These are phyloP conservation scores for Sycobia sp. DNA, from an alignment of 1,140 invertebrate species.

Conservation along the genomic window DNA sequence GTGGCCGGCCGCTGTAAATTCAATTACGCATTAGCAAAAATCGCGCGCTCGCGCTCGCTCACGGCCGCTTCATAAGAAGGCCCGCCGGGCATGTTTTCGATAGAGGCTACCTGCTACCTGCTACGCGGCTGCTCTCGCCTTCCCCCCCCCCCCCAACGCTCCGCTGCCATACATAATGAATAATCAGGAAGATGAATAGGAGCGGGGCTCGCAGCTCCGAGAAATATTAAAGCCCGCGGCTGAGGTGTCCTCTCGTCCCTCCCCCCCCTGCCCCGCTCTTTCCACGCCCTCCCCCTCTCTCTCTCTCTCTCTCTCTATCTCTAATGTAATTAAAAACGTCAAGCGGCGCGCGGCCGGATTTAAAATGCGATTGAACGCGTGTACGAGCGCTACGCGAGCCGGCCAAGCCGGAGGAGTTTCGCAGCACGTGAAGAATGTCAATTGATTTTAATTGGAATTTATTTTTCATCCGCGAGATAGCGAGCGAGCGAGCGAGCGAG, in stretches of 20 bases:
- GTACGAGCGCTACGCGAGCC: neutral
- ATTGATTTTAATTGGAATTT: conserved; percentile 38
- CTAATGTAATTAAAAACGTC: conserved; percentile 38
- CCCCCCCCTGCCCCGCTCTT: too few species aligned
- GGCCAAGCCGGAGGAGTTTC: neutral
- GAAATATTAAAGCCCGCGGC: conserved; percentile 30
- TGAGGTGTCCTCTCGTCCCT: conserved; percentile 29
- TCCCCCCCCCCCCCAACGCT: too few species aligned
- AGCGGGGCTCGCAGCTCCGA: neutral
- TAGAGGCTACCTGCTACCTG: conserved; percentile 27
- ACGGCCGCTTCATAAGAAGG: conserved; percentile 4
- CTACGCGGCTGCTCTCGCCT: too few species aligned
- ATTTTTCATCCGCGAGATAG: conserved; percentile 24
- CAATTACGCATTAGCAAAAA: conserved; percentile 59
- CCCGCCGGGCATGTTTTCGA: conserved; percentile 46
- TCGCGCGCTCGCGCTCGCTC: conserved; percentile 25
- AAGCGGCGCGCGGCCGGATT: conserved; percentile 12
- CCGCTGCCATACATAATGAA: conserved; percentile 34
- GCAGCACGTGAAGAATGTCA: conserved; percentile 21
- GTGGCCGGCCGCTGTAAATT: conserved; percentile 57
- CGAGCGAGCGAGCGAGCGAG: too few species aligned
- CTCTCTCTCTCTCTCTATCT: too few species aligned
- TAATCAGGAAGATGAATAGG: conserved; percentile 36
- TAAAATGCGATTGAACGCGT: conserved; percentile 26
- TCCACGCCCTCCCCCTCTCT: too few species aligned